Evolutionary conservation across 2,113 vertebrate species (phyloP).

Genomic region (Brienomyrus brachyistius): DNA sequence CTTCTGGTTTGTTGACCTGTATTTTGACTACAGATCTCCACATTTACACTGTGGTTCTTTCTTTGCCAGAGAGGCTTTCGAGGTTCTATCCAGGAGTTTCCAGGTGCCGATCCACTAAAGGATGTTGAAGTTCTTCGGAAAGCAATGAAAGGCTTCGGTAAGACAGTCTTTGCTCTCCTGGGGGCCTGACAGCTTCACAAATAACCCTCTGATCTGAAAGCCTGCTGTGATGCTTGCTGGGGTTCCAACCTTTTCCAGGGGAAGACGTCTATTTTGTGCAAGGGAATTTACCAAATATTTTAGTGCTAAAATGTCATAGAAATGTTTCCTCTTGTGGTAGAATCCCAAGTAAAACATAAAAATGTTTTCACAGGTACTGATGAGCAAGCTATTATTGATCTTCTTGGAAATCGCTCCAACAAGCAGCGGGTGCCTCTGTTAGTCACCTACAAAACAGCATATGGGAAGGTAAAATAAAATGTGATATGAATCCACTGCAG

Average conservation of each 20-base stretch:
- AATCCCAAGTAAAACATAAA: not conserved
- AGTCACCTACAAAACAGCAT: constrained; percentile 85
- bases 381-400: constrained; percentile 88
- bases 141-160: constrained; percentile 97
- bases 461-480: constrained; percentile 73
- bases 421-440: constrained; percentile 81
- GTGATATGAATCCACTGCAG: not conserved
- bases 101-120: constrained; percentile 78
- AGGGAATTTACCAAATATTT: not conserved
- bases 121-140: constrained; percentile 92
- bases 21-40: not conserved
- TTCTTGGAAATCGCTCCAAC: constrained; percentile 83
- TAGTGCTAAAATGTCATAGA: not conserved
- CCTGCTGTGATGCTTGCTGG: not conserved
- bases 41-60: constrained; percentile 12
- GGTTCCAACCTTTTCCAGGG: not conserved
- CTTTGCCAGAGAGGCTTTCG: constrained; percentile 68
- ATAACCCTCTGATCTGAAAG: not conserved
- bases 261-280: not conserved
- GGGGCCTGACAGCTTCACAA: not conserved
- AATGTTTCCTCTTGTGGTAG: not conserved
- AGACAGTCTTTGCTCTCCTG: constrained; percentile 40
- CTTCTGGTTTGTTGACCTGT: not conserved
- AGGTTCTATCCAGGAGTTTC: constrained; percentile 74
- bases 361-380: constrained; percentile 70